A percentile compares a stretch with the other conserved stretches of the same genome.
Evolutionary conservation across 2,113 vertebrate genomes (phyloP).

Genomic region (Catharus minimus): DNA sequence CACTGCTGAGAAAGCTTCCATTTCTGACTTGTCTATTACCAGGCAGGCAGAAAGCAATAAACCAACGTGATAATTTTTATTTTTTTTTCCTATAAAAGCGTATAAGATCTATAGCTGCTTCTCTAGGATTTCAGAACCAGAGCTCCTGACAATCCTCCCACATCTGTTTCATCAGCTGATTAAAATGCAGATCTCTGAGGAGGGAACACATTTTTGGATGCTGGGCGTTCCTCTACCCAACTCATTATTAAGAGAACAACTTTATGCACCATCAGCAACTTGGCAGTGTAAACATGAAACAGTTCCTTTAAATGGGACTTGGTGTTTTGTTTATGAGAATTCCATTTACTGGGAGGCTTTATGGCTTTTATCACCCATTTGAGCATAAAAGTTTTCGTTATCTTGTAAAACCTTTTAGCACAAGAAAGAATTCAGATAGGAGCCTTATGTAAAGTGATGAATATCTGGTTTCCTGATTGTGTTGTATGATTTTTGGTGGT

Average conservation of each 20-base stretch:
- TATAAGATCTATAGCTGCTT: background rate
- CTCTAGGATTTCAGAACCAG: background rate
- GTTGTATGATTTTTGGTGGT: background rate
- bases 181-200: slow-evolving; percentile 49
- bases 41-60: background rate
- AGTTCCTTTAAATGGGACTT: background rate
- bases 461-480: background rate
- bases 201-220: slow-evolving; percentile 41
- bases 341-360: background rate
- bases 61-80: background rate
- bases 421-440: background rate
- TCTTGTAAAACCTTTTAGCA: background rate
- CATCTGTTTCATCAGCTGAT: slow-evolving; percentile 62
- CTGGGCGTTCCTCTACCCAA: slow-evolving; percentile 32
- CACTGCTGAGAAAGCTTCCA: background rate
- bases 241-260: slow-evolving; percentile 45
- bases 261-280: slow-evolving; percentile 62
- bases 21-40: background rate
- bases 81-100: background rate
- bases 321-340: slow-evolving; percentile 13
- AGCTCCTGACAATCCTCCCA: slow-evolving; percentile 45
- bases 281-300: slow-evolving; percentile 19
- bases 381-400: background rate
- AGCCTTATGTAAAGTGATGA: background rate
- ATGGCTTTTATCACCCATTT: background rate